These are phyloP conservation scores for Periophthalmus magnuspinnatus DNA, from an alignment of 2,797 vertebrate genomes.

Conservation along the genomic window DNA sequence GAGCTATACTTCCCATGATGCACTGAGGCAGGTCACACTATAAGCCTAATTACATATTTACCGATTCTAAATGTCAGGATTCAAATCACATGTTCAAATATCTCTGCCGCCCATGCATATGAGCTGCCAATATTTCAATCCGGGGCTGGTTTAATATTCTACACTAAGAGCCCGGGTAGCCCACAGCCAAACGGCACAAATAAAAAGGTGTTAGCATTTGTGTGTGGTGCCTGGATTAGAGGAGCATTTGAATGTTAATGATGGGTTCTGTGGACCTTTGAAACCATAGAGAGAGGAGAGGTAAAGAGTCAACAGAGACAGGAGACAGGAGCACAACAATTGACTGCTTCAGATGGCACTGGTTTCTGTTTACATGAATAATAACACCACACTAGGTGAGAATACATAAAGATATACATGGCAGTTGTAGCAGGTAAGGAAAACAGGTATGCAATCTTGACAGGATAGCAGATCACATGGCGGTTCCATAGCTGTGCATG, in stretches of 20 bases:
- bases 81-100: background rate
- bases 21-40: background rate
- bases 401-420: background rate
- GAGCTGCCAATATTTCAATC: background rate
- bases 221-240: background rate
- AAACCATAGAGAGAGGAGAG: background rate
- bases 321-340: background rate
- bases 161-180: background rate
- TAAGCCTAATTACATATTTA: background rate
- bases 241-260: constrained; percentile 11
- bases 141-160: constrained; percentile 3
- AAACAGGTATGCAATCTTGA: background rate
- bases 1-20: background rate
- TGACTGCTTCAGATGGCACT: background rate
- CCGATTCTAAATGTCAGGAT: background rate
- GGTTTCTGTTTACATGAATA: background rate
- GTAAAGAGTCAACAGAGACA: background rate
- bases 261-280: background rate
- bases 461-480: no score
- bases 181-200: background rate
- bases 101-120: background rate
- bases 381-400: background rate
- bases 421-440: background rate
- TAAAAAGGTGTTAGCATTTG: background rate
- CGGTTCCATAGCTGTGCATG: no score